A percentile compares a stretch with the other conserved stretches of the same genome.
phyloP scores from a whole-genome alignment of 2,888 invertebrate genomes.

The Boloria euphrosyne region DNA sequence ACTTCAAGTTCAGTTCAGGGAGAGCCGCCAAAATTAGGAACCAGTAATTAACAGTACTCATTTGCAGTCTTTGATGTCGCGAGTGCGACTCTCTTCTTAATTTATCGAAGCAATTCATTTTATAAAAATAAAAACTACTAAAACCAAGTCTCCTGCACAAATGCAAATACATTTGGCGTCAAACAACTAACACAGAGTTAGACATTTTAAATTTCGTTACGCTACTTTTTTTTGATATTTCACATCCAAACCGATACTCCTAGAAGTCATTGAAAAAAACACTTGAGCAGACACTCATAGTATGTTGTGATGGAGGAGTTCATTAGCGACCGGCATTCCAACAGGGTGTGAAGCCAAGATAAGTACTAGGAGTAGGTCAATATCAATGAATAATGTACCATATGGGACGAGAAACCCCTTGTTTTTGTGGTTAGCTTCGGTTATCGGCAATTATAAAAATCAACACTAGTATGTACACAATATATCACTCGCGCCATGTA shows the following conservation, averaged over 20 bases:
- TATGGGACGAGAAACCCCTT: no score
- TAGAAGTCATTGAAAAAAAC: no score
- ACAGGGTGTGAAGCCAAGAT: no score
- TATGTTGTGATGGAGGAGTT: no score
- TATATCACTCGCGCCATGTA: background rate
- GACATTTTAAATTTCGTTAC: background rate
- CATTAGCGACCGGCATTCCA: no score
- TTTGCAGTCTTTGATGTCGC: conserved; percentile 17
- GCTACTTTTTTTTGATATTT: background rate
- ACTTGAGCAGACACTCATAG: background rate
- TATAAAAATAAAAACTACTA: conserved; percentile 6
- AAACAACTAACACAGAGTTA: background rate
- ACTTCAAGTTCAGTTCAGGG: conserved; percentile 13
- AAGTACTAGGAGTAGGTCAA: no score
- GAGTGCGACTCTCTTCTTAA: conserved; percentile 5
- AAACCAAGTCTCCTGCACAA: background rate
- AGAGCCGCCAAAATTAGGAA: conserved; percentile 22
- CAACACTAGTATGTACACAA: background rate
- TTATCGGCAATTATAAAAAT: background rate
- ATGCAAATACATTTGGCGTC: background rate
- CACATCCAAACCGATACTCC: no score
- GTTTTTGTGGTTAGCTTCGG: no score
- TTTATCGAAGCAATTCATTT: conserved; percentile 1
- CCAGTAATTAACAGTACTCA: conserved; percentile 13
- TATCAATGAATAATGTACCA: no score